Conservation (phyloP, 2,113 vertebrate species). For the Equus quagga region DNA sequence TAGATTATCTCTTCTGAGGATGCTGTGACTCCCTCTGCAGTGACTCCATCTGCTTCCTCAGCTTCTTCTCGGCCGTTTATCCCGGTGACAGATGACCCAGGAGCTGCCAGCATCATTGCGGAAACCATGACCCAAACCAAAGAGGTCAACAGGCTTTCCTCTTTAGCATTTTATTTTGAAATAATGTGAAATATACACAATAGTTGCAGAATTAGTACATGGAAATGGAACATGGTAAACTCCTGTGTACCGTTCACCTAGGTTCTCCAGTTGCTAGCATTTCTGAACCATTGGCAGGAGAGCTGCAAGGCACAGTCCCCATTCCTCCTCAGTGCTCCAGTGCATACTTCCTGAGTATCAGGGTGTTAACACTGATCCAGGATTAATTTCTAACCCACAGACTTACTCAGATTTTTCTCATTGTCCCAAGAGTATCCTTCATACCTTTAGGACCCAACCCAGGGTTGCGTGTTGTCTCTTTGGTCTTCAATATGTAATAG, state of each 20-base stretch:
- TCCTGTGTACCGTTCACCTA: rapidly evolving
- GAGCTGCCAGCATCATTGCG: constrained; percentile 98
- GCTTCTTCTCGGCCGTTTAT: constrained; percentile 97
- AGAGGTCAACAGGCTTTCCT: constrained; percentile 85
- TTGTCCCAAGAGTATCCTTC: neutral
- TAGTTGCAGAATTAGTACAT: neutral
- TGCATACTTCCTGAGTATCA: neutral
- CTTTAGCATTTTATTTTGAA: neutral
- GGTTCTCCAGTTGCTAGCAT: neutral
- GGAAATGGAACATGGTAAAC: neutral
- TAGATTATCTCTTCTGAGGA: constrained; percentile 95
- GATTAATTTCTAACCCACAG: neutral
- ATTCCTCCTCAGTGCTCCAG: neutral
- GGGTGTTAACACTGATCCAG: neutral
- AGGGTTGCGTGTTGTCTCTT: neutral
- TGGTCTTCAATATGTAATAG: neutral
- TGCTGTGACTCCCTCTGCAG: constrained; percentile 94
- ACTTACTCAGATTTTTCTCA: neutral
- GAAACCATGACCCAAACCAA: constrained; percentile 99
- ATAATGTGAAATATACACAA: neutral
- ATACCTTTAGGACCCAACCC: neutral
- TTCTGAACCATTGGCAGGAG: neutral
- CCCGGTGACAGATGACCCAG: constrained; percentile 98
- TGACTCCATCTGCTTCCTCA: constrained; percentile 94
- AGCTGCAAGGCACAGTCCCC: too few relatives aligned